These are phyloP conservation scores for Orientallactaga bullata DNA, from an alignment of 2,113 vertebrate genomes.

Conservation along the genomic window DNA sequence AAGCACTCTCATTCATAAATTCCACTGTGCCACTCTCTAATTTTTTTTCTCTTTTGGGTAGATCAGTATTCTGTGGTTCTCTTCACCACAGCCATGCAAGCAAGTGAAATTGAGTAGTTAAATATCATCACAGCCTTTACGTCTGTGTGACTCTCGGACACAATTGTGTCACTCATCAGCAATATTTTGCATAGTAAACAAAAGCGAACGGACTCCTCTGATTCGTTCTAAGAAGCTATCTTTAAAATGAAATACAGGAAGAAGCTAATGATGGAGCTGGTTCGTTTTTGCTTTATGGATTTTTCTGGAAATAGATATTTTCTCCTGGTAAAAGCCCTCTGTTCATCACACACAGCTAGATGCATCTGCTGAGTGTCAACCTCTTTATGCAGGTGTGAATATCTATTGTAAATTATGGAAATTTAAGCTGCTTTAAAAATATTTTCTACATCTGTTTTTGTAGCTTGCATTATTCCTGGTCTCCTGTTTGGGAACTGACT, in stretches of 20 bases:
- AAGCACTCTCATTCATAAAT: slow-evolving; percentile 90
- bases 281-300: slow-evolving; percentile 76
- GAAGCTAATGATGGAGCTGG: neutral
- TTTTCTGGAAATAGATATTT: slow-evolving; percentile 64
- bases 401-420: slow-evolving; percentile 71
- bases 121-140: slow-evolving; percentile 85
- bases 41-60: slow-evolving; percentile 88
- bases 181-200: slow-evolving; percentile 73
- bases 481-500: slow-evolving; percentile 49
- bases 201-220: slow-evolving; percentile 76
- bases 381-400: slow-evolving; percentile 43
- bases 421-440: slow-evolving; percentile 57
- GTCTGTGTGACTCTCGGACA: slow-evolving; percentile 72
- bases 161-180: slow-evolving; percentile 80
- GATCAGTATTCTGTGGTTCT: slow-evolving; percentile 87
- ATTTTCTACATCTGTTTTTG: slow-evolving; percentile 62
- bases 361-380: slow-evolving; percentile 6
- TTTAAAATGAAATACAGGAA: slow-evolving; percentile 72
- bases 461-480: slow-evolving; percentile 42
- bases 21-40: slow-evolving; percentile 88
- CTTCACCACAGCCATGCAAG: slow-evolving; percentile 86
- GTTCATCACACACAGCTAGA: slow-evolving; percentile 27
- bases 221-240: slow-evolving; percentile 74
- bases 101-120: slow-evolving; percentile 86
- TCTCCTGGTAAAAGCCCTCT: slow-evolving; percentile 38